Percentiles rank a stretch among this genome's conserved stretches.
Evolutionary conservation across 2,797 vertebrate genomes (phyloP).

Genomic region (Onychomys arenicola): DNA sequence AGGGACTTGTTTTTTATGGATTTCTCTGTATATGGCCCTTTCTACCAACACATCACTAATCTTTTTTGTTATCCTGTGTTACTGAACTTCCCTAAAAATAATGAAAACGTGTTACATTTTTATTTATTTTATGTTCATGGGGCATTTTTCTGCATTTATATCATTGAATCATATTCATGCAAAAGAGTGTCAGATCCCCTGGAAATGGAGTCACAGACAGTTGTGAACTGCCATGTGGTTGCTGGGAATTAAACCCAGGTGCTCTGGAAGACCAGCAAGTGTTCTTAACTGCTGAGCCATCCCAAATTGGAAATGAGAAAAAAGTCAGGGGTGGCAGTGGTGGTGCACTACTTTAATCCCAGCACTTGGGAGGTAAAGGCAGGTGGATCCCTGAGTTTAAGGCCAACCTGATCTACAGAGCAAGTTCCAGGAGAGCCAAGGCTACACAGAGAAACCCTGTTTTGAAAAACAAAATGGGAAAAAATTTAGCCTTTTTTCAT

Average conservation of each 20-base stretch:
- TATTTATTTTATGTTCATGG: neutral
- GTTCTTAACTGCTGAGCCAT: neutral
- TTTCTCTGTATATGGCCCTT: neutral
- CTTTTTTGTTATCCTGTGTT: neutral
- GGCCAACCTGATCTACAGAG: no score
- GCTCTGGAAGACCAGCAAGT: neutral
- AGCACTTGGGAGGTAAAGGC: no score
- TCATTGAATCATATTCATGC: neutral
- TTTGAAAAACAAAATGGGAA: neutral
- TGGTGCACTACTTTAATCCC: no score
- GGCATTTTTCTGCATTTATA: neutral
- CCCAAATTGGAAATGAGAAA: no score
- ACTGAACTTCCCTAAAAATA: conserved; percentile 22
- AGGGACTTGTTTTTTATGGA: neutral
- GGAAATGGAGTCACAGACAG: neutral
- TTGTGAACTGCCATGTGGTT: neutral
- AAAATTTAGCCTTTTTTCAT: neutral
- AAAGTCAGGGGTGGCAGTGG: no score
- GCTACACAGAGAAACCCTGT: no score
- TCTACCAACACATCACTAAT: neutral
- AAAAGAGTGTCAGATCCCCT: neutral
- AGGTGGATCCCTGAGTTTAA: no score
- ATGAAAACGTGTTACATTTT: no score
- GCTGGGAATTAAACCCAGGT: neutral
- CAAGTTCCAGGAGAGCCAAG: no score